phyloP scores from a whole-genome alignment of 2,888 invertebrate genomes.

The Drosophila tripunctata region DNA sequence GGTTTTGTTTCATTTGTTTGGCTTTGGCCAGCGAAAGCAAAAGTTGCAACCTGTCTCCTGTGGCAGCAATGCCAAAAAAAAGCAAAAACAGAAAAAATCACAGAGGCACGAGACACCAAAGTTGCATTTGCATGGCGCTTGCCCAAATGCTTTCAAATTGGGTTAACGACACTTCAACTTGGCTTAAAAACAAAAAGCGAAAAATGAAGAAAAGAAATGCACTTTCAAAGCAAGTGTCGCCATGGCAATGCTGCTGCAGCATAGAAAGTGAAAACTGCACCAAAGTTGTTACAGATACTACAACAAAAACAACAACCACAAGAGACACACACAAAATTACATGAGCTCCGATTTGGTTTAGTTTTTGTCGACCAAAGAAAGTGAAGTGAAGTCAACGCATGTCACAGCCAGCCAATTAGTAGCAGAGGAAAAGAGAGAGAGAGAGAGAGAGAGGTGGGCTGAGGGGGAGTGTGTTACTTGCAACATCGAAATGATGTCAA shows the following conservation, averaged over 20 bases:
- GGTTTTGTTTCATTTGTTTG: conserved; percentile 40
- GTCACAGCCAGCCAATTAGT: conserved; percentile 45
- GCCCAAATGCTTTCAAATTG: conserved; percentile 79
- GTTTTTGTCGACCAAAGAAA: conserved; percentile 59
- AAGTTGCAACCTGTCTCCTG: conserved; percentile 70
- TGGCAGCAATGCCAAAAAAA: conserved; percentile 50
- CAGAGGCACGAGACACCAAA: conserved; percentile 28
- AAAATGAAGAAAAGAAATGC: conserved; percentile 46
- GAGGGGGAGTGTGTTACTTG: background rate
- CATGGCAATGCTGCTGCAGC: conserved; percentile 42
- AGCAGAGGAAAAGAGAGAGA: background rate
- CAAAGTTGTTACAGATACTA: conserved; percentile 18
- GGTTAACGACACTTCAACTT: conserved; percentile 81
- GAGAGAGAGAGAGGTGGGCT: background rate
- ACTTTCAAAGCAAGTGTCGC: conserved; percentile 77
- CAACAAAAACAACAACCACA: conserved; percentile 1
- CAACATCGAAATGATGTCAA: conserved; percentile 39
- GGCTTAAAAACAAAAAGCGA: conserved; percentile 26
- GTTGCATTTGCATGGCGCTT: conserved; percentile 69
- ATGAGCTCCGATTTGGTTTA: conserved; percentile 57
- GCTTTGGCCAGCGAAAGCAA: conserved; percentile 72
- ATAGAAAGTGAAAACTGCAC: conserved; percentile 75
- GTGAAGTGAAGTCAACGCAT: conserved; percentile 50
- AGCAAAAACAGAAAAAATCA: conserved; percentile 11
- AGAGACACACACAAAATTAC: conserved; percentile 61